Conservation (phyloP, 2,113 vertebrate species). For the Hypanus sabinus region DNA sequence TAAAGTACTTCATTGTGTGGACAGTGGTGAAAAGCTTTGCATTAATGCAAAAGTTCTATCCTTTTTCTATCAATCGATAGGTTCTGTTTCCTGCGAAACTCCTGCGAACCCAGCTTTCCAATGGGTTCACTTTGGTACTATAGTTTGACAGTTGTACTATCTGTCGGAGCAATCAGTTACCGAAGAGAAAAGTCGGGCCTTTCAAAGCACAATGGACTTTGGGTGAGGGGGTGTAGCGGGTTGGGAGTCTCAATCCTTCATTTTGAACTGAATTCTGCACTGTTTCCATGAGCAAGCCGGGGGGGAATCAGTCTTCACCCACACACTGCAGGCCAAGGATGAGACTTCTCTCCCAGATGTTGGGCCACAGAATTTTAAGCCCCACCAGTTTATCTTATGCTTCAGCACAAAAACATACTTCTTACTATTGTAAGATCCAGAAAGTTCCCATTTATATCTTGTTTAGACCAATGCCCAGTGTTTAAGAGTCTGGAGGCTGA, state of each 20-base stretch:
- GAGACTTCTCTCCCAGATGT: background rate
- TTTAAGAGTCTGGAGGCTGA: too few relatives aligned
- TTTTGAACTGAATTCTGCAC: too few relatives aligned
- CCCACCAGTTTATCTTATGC: background rate
- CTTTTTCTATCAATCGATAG: background rate
- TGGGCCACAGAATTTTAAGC: too few relatives aligned
- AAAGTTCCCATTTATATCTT: constrained; percentile 9
- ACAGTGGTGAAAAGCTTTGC: background rate
- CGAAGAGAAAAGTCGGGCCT: background rate
- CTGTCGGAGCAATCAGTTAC: background rate
- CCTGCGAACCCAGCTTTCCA: background rate
- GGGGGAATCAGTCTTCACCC: background rate
- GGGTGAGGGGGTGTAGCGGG: too few relatives aligned
- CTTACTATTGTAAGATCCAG: background rate
- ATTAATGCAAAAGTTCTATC: background rate
- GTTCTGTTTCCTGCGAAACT: too few relatives aligned
- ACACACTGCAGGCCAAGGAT: background rate
- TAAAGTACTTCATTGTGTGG: background rate
- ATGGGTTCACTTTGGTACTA: background rate
- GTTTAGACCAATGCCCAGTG: background rate
- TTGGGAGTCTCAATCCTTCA: too few relatives aligned
- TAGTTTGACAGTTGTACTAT: background rate
- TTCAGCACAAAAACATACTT: background rate
- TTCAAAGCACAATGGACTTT: background rate
- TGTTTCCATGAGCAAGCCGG: background rate